Base-by-base conservation (phyloP, 1,140 invertebrate species). In the Chironomus striatipennis region DNA sequence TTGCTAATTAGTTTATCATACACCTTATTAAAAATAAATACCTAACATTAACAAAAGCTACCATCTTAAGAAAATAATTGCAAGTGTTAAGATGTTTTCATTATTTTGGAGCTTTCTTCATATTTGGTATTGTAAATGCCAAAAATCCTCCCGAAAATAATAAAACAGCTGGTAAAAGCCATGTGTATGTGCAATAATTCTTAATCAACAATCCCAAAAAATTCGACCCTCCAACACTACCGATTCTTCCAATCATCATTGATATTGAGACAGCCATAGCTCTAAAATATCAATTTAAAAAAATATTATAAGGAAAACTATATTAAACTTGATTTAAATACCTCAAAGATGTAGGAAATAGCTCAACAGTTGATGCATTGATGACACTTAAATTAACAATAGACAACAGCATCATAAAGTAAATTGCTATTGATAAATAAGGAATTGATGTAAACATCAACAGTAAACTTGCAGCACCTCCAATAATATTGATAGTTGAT, bases 201-300 rank as follows among this genome's bases (percentile, higher is more conserved):
- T 82, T 80, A 9, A 84, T 78, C 7, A 84, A 76, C 0, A 79
- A 7, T 7, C 83, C 83, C 0, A 81, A 80, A 5, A 82, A 77
- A 74, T 83, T 84, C 1, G 82, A 77, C 7, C 82, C 83, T 0
- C 79, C 20, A 4, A 83, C 79, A 1, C 83, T 83, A 0, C 83
- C 83, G 0, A 76, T 34, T 0, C 83, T 78, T 12, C 83, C 83
- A 0, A 83, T 24, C 83, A 84, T 84, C 80, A 84, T 82, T 0
- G 78, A 77, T 5, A 84, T 77, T 43, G 82, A 78, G 4, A 84
- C 79, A 7, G 83, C 83, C 83, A 84, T 83, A 7, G 82, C 83
- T 74, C 83, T 84, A 77, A 34, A 34, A 34, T 34, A 5, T 34
- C 24, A 34, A n/a, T n/a, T n/a, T n/a, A n/a, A n/a, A 5, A 34